A percentile compares a stretch with the other conserved stretches of the same genome.
Conservation (phyloP, 1,140 invertebrate genomes). For the Neodiprion fabricii region DNA sequence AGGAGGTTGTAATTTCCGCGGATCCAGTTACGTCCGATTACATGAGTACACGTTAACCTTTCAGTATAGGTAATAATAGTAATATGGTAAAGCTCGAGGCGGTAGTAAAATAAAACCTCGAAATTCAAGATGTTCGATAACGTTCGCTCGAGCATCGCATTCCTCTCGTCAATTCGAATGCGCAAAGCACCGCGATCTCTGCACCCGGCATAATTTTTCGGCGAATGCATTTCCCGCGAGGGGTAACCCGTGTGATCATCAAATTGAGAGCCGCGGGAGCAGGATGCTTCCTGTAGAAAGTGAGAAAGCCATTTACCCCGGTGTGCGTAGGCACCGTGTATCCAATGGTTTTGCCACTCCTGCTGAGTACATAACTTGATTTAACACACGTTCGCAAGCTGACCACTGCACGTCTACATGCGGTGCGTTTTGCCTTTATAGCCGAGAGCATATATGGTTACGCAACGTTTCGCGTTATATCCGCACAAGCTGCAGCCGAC, state of each 20-base stretch:
- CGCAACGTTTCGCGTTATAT: too few relatives aligned
- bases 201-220: not conserved
- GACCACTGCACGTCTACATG: too few relatives aligned
- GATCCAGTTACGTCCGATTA: not conserved
- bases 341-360: not conserved
- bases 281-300: slow-evolving; percentile 43
- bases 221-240: not conserved
- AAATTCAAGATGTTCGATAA: too few relatives aligned
- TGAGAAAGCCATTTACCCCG: slow-evolving; percentile 32
- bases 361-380: too few relatives aligned
- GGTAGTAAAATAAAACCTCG: not conserved
- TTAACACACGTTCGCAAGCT: too few relatives aligned
- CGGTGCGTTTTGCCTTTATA: too few relatives aligned
- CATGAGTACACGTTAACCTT: not conserved
- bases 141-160: too few relatives aligned
- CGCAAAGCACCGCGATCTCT: not conserved
- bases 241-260: slow-evolving; percentile 3
- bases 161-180: too few relatives aligned
- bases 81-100: not conserved
- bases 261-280: slow-evolving; percentile 19
- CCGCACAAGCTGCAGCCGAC: too few relatives aligned
- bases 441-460: too few relatives aligned
- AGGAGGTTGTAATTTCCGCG: too few relatives aligned
- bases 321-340: not conserved
- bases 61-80: not conserved